phyloP scores from a whole-genome alignment of 2,888 invertebrate species.

The Pseudococcus jackbeardsleyi region DNA sequence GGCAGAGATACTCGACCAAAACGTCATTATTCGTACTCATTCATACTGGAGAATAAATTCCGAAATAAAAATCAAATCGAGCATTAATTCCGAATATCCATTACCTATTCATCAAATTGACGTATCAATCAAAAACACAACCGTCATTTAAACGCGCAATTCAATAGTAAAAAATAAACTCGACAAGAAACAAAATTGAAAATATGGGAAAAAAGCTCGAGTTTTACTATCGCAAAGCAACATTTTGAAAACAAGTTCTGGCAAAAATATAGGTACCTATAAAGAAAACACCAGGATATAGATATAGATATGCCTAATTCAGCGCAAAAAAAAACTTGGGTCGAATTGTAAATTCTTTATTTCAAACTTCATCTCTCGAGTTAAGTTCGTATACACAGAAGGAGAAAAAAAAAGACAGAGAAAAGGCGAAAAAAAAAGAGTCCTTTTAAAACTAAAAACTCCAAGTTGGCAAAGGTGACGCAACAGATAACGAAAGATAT shows the following conservation, averaged over 20 bases:
- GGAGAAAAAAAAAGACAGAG: not conserved
- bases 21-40: too few relatives aligned
- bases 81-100: too few relatives aligned
- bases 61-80: too few relatives aligned
- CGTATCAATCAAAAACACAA: too few relatives aligned
- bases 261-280: too few relatives aligned
- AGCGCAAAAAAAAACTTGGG: not conserved
- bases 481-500: slow-evolving; percentile 49
- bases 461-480: slow-evolving; percentile 36
- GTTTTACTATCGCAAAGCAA: not conserved
- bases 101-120: too few relatives aligned
- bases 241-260: not conserved
- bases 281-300: not conserved
- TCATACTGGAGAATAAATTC: too few relatives aligned
- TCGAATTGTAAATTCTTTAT: not conserved
- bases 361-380: not conserved
- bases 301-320: not conserved
- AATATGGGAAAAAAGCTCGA: too few relatives aligned
- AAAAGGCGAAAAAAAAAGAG: not conserved
- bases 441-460: not conserved
- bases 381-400: not conserved
- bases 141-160: too few relatives aligned
- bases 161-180: too few relatives aligned
- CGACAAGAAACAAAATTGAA: too few relatives aligned
- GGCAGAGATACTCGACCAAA: too few relatives aligned